Evolutionary conservation across 2,113 vertebrate species (phyloP).

Genomic region (Galeopterus variegatus): DNA sequence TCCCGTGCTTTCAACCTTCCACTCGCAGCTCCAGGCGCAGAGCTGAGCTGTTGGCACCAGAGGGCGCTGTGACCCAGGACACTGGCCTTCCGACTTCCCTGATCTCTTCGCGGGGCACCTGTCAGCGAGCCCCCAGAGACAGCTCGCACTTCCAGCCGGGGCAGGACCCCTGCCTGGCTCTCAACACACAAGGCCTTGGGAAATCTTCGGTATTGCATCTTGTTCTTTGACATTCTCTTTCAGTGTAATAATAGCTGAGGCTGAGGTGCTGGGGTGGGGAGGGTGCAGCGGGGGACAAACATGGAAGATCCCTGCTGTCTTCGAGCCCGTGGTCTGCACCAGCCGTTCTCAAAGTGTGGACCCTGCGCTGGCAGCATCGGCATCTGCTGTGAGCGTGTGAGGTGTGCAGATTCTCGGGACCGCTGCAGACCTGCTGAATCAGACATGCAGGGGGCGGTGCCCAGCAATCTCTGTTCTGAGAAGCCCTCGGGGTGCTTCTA

Average conservation of each 20-base stretch:
- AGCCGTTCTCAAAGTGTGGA: neutral
- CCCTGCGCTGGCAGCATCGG: neutral
- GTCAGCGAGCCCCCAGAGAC: neutral
- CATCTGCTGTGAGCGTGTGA: neutral
- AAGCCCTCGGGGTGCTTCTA: neutral
- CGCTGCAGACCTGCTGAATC: neutral
- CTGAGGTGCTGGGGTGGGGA: neutral
- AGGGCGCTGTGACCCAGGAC: constrained; percentile 64
- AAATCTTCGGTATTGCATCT: neutral
- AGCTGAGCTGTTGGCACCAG: constrained; percentile 58
- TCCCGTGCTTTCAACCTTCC: accelerated
- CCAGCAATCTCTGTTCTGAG: neutral
- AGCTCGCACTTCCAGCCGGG: neutral
- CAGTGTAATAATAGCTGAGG: neutral
- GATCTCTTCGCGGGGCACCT: accelerated
- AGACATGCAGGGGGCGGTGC: neutral
- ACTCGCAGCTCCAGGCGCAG: neutral
- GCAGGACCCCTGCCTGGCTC: neutral
- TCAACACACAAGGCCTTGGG: neutral
- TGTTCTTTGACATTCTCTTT: neutral
- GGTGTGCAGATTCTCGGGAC: neutral
- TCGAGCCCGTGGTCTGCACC: neutral
- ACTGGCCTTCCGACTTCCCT: neutral
- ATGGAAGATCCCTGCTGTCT: neutral
- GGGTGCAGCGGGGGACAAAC: neutral